Evolutionary conservation across 2,888 invertebrate genomes (phyloP).

Genomic region (Drosophila algonquin): DNA sequence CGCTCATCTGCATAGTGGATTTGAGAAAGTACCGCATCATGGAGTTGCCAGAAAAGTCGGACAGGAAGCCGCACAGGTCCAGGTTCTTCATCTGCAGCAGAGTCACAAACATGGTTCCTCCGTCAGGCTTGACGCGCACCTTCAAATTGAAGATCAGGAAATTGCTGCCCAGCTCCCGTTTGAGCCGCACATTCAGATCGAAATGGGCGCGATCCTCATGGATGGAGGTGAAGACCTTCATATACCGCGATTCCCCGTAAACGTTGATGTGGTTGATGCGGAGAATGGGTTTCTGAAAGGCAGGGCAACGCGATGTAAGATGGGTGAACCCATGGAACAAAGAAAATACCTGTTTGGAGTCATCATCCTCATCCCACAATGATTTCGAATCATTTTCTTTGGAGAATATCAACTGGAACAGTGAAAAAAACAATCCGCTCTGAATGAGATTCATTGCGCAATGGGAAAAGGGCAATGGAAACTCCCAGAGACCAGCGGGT

Average conservation of each 20-base stretch:
- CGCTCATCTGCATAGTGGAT: constrained; percentile 26
- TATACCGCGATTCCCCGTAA: constrained; percentile 43
- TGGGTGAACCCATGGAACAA: rapidly evolving
- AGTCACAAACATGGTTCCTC: constrained; percentile 10
- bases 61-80: constrained; percentile 63
- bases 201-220: constrained; percentile 49
- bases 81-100: constrained; percentile 47
- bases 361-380: constrained; percentile 27
- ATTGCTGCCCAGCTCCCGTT: constrained; percentile 55
- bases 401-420: constrained; percentile 11
- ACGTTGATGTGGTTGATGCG: constrained; percentile 39
- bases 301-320: not conserved
- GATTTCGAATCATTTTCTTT: constrained; percentile 19
- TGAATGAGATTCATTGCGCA: constrained; percentile 31
- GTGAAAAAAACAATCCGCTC: constrained; percentile 14
- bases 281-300: constrained; percentile 18
- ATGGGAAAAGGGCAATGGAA: constrained; percentile 4
- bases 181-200: constrained; percentile 42
- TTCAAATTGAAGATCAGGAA: constrained; percentile 60
- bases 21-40: constrained; percentile 52
- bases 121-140: constrained; percentile 30
- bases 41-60: constrained; percentile 30
- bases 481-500: not conserved
- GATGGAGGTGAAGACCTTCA: constrained; percentile 32
- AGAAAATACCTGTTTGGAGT: constrained; percentile 16